phyloP scores from a whole-genome alignment of 2,113 vertebrate species.

The Stigmatopora argus region DNA sequence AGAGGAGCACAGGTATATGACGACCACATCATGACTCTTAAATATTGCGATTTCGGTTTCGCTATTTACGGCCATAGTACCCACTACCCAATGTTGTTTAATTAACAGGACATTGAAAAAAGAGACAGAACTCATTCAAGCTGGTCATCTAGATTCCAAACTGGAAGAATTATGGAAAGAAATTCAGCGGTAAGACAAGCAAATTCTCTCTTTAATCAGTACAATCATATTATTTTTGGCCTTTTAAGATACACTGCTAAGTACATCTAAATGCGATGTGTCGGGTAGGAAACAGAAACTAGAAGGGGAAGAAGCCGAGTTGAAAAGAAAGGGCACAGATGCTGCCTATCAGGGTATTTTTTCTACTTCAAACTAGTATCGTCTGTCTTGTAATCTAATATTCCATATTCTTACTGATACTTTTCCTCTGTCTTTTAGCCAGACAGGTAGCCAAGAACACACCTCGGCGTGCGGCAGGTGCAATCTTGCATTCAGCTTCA shows the following conservation, averaged over 20 bases:
- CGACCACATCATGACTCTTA: too few relatives aligned
- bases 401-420: neutral
- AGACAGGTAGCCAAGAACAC: conserved; percentile 88
- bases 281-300: conserved; percentile 71
- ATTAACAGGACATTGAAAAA: conserved; percentile 82
- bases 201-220: conserved; percentile 6
- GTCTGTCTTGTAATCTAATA: neutral
- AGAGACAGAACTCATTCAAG: conserved; percentile 89
- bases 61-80: too few relatives aligned
- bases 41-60: neutral
- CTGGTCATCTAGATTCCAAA: conserved; percentile 85
- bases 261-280: neutral
- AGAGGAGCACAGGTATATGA: conserved; percentile 84
- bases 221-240: too few relatives aligned
- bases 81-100: neutral
- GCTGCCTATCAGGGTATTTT: conserved; percentile 86
- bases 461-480: conserved; percentile 75
- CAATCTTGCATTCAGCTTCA: conserved; percentile 80
- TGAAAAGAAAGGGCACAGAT: conserved; percentile 88
- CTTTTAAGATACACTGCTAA: neutral
- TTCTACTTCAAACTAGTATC: neutral
- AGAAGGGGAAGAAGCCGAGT: conserved; percentile 87
- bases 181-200: conserved; percentile 76
- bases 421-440: conserved; percentile 71
- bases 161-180: conserved; percentile 88